These are phyloP conservation scores for Morinoia aosen DNA, from an alignment of 2,888 invertebrate species.

Conservation along the genomic window DNA sequence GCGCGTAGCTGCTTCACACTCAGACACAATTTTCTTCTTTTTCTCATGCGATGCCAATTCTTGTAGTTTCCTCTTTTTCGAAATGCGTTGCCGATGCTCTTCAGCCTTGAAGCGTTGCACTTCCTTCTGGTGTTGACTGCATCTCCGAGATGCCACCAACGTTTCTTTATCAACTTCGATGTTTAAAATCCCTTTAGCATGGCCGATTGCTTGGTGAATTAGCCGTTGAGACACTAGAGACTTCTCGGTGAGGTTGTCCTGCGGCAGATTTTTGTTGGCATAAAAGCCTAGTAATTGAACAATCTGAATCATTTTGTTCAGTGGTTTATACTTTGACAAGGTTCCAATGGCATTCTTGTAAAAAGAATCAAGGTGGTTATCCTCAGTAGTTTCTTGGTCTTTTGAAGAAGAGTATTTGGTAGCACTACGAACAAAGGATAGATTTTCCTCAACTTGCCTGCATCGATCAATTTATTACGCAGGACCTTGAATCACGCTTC, in stretches of 20 bases:
- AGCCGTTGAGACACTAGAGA: slow-evolving; percentile 34
- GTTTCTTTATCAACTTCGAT: not conserved
- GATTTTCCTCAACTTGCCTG: not conserved
- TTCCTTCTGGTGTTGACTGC: not conserved
- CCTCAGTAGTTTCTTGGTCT: not conserved
- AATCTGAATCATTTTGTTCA: slow-evolving; percentile 1
- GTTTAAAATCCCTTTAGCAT: not conserved
- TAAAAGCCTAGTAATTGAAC: slow-evolving; percentile 41
- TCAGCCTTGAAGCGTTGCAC: no score
- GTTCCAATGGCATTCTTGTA: not conserved
- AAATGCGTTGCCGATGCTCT: no score
- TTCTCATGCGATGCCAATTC: no score
- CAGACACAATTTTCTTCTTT: no score
- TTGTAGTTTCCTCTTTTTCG: no score
- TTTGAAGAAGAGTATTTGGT: not conserved
- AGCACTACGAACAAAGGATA: not conserved
- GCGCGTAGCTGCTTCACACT: no score
- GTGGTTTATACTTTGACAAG: not conserved
- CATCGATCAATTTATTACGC: not conserved
- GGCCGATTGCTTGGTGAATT: not conserved
- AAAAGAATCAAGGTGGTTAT: not conserved
- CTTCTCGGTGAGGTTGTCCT: slow-evolving; percentile 13
- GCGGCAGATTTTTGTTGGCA: slow-evolving; percentile 49
- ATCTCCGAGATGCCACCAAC: not conserved
- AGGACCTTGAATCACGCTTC: not conserved